A percentile compares a stretch with the other conserved stretches of the same genome.
phyloP scores from a whole-genome alignment of 2,113 vertebrate species.

The Melanerpes formicivorus region DNA sequence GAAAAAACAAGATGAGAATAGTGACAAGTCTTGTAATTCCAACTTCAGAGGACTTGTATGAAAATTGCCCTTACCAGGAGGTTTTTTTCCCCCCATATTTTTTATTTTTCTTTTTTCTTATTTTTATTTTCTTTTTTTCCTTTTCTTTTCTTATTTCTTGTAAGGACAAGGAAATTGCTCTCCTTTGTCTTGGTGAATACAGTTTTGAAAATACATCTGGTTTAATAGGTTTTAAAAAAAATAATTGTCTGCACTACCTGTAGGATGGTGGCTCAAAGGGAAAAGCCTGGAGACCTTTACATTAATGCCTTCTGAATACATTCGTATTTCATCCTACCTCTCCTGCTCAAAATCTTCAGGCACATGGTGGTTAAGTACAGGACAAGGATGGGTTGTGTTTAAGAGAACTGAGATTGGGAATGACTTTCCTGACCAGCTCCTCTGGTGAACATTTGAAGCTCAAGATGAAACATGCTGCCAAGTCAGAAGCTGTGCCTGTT shows the following conservation, averaged over 20 bases:
- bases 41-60: not conserved
- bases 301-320: not conserved
- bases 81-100: not conserved
- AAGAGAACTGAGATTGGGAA: not conserved
- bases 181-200: not conserved
- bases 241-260: not conserved
- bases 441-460: not conserved
- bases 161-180: not conserved
- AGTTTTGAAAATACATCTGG: not conserved
- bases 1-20: not conserved
- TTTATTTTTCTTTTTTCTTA: not conserved
- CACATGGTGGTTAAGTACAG: not conserved
- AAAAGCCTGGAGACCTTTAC: not conserved
- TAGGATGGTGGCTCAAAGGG: not conserved
- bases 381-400: not conserved
- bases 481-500: conserved; percentile 24
- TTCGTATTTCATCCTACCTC: not conserved
- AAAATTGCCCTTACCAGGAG: not conserved
- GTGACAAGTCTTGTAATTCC: not conserved
- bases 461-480: not conserved
- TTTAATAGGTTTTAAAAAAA: not conserved
- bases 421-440: not conserved
- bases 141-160: not conserved
- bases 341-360: not conserved
- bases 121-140: too few species aligned